Evolutionary conservation across 1,140 invertebrate genomes (phyloP), one percentile per base, ranked within the genome.

Genomic region (Paracyclopina nana): DNA sequence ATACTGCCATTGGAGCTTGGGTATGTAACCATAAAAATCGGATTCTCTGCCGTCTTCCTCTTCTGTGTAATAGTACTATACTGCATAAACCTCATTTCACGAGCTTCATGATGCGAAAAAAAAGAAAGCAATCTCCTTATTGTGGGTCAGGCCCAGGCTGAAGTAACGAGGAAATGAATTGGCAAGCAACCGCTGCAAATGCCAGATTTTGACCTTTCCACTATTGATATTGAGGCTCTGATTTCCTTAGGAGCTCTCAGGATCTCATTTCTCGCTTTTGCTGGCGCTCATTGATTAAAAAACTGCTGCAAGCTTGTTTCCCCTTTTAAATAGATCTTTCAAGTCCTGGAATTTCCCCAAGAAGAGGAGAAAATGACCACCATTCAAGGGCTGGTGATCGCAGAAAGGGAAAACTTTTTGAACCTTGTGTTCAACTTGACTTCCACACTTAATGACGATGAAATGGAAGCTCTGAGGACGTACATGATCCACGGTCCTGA

Each of bases 1-100:
- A 52, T 44, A 52, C 50, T 24, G 30, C 31, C 9, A 18, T 52
- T 9, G 50, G 50, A 43, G 50, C 50, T 16, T 42, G 20, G 50
- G 50, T 52, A 40, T 18, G 48, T 38, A 25, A 24, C 5, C 5
- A n/a, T 12, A 6, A 20, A 44, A 20, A 9, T 8, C 8, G 9
- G 6, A 9, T 42, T 42, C 8, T 42, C 6, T 42, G 11, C 18
- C 6, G 8, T 42, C n/a, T n/a, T n/a, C n/a, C n/a, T n/a, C n/a
- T n/a, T n/a, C n/a, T n/a, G n/a, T n/a, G n/a, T n/a, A n/a, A n/a
- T n/a, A n/a, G n/a, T n/a, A n/a, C n/a, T n/a, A n/a, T n/a, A n/a
- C n/a, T n/a, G n/a, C n/a, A n/a, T n/a, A n/a, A n/a, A 30, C 8
- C 8, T 8, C 8, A 30, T 9, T 18, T 8, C 6, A 18, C 18